Conservation (phyloP, 1,140 invertebrate genomes). For the Drosophila nebulosa region DNA sequence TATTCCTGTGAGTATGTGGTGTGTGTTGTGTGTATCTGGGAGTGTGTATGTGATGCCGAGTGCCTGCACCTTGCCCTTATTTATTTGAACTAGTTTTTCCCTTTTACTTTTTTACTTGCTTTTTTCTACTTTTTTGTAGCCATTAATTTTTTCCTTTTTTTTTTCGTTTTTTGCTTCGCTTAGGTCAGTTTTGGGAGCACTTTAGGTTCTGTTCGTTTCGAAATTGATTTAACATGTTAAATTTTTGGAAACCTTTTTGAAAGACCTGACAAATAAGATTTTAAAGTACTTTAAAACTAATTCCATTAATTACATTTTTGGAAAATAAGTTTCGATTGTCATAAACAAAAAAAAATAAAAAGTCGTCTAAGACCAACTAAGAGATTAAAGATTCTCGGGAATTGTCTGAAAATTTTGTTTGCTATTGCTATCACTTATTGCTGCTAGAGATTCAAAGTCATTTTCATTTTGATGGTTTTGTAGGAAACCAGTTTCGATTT, state of each 20-base stretch:
- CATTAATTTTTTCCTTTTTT: constrained; percentile 2
- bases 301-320: too few relatives aligned
- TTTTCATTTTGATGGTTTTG: neutral
- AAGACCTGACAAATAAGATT: too few relatives aligned
- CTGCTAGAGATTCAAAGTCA: too few relatives aligned
- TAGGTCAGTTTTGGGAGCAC: constrained; percentile 21
- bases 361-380: too few relatives aligned
- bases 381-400: too few relatives aligned
- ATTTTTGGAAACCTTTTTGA: too few relatives aligned
- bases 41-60: neutral
- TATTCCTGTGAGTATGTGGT: constrained; percentile 1
- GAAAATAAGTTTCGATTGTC: too few relatives aligned
- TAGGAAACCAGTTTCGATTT: constrained; percentile 54
- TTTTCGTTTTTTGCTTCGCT: constrained; percentile 22
- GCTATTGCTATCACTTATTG: too few relatives aligned
- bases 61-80: constrained; percentile 24
- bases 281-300: too few relatives aligned
- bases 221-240: neutral
- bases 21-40: constrained; percentile 1
- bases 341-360: too few relatives aligned
- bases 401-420: too few relatives aligned
- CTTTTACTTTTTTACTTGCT: neutral
- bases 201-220: neutral
- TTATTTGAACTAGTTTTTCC: constrained; percentile 33
- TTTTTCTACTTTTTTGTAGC: constrained; percentile 18